Evolutionary conservation across 2,888 invertebrate species (phyloP).

Genomic region (Phymatocera aterrima): DNA sequence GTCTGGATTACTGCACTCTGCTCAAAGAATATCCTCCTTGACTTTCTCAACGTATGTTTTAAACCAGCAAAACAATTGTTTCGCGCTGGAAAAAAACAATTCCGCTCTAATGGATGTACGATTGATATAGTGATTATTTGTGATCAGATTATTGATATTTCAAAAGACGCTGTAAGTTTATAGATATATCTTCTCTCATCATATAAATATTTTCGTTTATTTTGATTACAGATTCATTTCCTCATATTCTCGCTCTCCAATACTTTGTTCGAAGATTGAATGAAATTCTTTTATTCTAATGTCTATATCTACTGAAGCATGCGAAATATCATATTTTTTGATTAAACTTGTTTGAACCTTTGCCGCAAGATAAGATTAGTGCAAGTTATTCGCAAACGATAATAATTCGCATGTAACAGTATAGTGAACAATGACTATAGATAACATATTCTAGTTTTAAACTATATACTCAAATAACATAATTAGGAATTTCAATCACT

Average conservation of each 20-base stretch:
- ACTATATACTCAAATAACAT: background rate
- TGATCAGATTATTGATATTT: no score
- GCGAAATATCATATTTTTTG: background rate
- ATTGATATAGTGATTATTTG: no score
- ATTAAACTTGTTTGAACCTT: background rate
- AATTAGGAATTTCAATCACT: background rate
- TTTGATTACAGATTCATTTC: no score
- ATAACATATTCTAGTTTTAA: background rate
- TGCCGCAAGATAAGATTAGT: background rate
- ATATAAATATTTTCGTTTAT: no score
- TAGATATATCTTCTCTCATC: no score
- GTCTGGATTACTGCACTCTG: conserved; percentile 33
- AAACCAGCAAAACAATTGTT: background rate
- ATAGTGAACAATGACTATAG: background rate
- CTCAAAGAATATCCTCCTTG: conserved; percentile 11
- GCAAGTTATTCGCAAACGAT: background rate
- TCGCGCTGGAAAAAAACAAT: background rate
- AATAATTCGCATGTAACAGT: background rate
- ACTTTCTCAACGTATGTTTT: background rate
- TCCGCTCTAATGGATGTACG: no score
- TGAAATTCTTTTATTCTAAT: background rate
- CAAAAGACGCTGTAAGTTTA: no score
- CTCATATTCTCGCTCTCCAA: no score
- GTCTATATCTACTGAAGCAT: background rate
- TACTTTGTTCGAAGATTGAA: no score